A percentile compares a stretch with the other conserved stretches of the same genome.
Evolutionary conservation across 2,113 vertebrate species (phyloP).

Genomic region (Ptychochromis oligacanthus): DNA sequence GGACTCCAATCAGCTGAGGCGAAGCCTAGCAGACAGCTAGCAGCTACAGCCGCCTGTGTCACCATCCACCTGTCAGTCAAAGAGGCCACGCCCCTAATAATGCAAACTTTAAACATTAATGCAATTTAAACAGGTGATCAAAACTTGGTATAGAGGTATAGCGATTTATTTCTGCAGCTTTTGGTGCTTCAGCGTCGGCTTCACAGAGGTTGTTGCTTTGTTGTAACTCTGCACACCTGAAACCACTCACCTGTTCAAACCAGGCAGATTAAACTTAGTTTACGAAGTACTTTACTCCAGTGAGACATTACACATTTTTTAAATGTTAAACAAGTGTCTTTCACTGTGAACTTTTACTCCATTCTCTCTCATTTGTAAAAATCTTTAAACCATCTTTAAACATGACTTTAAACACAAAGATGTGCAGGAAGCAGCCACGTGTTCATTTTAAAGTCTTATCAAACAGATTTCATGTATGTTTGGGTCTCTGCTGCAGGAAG

Average conservation of each 20-base stretch:
- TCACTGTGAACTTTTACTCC: too few relatives aligned
- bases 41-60: neutral
- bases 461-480: neutral
- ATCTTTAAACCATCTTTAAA: neutral
- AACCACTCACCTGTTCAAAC: too few relatives aligned
- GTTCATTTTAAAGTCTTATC: neutral
- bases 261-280: neutral
- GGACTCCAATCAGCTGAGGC: neutral
- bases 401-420: neutral
- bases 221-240: too few relatives aligned
- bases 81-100: neutral
- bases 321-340: too few relatives aligned
- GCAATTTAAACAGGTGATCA: neutral
- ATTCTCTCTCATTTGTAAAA: neutral
- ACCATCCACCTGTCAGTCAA: neutral
- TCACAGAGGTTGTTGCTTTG: too few relatives aligned
- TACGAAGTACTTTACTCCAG: neutral
- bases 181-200: too few relatives aligned
- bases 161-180: too few relatives aligned
- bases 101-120: neutral
- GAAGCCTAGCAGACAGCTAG: neutral
- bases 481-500: neutral
- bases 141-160: neutral
- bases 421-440: neutral
- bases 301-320: too few relatives aligned